phyloP scores from a whole-genome alignment of 2,797 vertebrate genomes.

The Diceros bicornis region DNA sequence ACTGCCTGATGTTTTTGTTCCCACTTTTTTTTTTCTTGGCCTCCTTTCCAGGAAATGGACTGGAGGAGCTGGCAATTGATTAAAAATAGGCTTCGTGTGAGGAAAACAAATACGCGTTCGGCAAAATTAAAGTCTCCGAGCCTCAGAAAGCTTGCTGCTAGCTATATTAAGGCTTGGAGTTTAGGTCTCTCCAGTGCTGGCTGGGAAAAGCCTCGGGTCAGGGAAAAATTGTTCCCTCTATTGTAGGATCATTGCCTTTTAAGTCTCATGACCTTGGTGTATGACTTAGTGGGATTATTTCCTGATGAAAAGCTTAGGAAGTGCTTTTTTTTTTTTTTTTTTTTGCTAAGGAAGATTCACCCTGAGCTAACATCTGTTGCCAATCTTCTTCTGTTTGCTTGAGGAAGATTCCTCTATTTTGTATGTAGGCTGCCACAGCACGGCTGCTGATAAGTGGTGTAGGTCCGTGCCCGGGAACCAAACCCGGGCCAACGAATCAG shows the following conservation, averaged over 20 bases:
- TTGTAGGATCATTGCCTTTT: neutral
- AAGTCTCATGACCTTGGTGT: constrained; percentile 16
- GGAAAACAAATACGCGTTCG: constrained; percentile 71
- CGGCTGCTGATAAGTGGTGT: too few relatives aligned
- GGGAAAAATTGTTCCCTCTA: constrained; percentile 44
- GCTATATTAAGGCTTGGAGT: constrained; percentile 78
- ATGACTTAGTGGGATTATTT: neutral
- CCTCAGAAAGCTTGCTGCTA: constrained; percentile 58
- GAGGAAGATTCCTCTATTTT: too few relatives aligned
- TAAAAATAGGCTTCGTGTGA: constrained; percentile 84
- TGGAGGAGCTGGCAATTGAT: constrained; percentile 81
- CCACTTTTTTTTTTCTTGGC: constrained; percentile 79
- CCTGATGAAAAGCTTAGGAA: constrained; percentile 51
- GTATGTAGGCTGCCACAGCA: too few relatives aligned
- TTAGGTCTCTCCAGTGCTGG: constrained; percentile 38
- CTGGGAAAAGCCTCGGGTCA: constrained; percentile 54
- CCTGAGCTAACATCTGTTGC: too few relatives aligned
- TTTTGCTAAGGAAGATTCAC: too few relatives aligned
- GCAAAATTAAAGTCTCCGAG: constrained; percentile 75
- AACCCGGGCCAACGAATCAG: too few relatives aligned
- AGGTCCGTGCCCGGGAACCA: too few relatives aligned
- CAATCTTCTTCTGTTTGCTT: too few relatives aligned
- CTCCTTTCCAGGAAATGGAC: constrained; percentile 85
- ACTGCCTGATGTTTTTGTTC: constrained; percentile 78
- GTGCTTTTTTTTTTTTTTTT: constrained; percentile 26